Base-by-base conservation (phyloP, 2,797 vertebrate genomes). In the Distichodus sexfasciatus region DNA sequence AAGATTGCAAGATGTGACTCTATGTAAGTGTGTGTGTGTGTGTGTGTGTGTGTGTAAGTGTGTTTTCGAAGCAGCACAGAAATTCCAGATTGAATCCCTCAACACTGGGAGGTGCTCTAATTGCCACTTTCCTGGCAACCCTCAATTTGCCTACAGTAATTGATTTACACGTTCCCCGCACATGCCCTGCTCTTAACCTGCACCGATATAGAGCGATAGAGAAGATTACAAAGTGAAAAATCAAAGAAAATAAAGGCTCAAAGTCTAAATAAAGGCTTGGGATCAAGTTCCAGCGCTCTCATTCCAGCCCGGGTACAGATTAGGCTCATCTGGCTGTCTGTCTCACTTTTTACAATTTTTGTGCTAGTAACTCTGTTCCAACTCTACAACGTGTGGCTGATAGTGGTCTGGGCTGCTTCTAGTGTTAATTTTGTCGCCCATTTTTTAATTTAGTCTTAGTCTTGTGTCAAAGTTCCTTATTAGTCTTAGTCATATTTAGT, bases 91-190 rank as follows among this genome's bases (percentile, higher is more conserved):
- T 53, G 12, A 65, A 26, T 66, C 71, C 67, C 71, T 79, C 69
- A 48, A 61, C 73, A 65, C 65, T 55, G 69, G 81, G 79, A 81
- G 61, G 51, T 65, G 79, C 68, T 82, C 82, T 83, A 85, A 86
- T 82, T 47, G 76, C 80, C 74, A 60, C 48, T 79, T 87, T 87
- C 81, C 86, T 84, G 82, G 57, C 47, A 3, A 50, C 64, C 21
- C 71, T 79, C 53, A 70, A 79, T 81, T 74, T 60, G 1, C 21
- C 33, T 31, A n/a, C 69, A 58, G 35, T 36, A 69, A 72, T 64
- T 28, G 29, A 59, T 60, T 62, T 59, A 63, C 60, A 58, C 26
- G 58, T 58, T 67, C 74, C 70, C 79, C 72, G n/a, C n/a, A 76
- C n/a, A 26, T 7, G 6, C 54, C 62, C 59, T 48, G 71, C 80